Conservation (phyloP, 2,113 vertebrate genomes). For the Emydocephalus ijimae region DNA sequence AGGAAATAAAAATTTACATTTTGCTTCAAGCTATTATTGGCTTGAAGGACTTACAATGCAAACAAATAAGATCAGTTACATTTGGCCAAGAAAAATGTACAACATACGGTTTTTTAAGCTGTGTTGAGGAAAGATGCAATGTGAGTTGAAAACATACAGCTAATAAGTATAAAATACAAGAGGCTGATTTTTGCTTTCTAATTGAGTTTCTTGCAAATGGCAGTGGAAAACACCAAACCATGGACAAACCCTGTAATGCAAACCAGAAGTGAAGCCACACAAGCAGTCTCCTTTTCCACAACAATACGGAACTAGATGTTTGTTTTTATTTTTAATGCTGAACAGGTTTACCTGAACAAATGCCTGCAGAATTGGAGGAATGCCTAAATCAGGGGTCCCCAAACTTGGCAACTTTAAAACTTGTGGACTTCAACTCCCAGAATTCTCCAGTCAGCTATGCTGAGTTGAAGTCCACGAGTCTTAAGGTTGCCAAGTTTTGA, state of each 20-base stretch:
- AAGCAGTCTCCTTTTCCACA: neutral
- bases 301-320: neutral
- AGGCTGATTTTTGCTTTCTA: neutral
- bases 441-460: too few species aligned
- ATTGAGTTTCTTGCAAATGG: neutral
- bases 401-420: too few species aligned
- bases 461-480: too few species aligned
- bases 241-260: neutral
- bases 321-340: neutral
- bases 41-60: constrained; percentile 12
- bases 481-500: too few species aligned
- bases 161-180: neutral
- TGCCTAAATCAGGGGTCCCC: neutral
- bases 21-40: constrained; percentile 2
- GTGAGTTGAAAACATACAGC: neutral
- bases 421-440: too few species aligned
- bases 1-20: neutral
- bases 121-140: constrained; percentile 3
- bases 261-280: neutral
- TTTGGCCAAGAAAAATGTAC: constrained; percentile 22
- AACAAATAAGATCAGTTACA: constrained; percentile 16
- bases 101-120: constrained; percentile 21
- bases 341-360: neutral
- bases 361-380: neutral
- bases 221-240: neutral